Conservation (phyloP, 2,888 invertebrate species). For the Barypeithes pellucidus region DNA sequence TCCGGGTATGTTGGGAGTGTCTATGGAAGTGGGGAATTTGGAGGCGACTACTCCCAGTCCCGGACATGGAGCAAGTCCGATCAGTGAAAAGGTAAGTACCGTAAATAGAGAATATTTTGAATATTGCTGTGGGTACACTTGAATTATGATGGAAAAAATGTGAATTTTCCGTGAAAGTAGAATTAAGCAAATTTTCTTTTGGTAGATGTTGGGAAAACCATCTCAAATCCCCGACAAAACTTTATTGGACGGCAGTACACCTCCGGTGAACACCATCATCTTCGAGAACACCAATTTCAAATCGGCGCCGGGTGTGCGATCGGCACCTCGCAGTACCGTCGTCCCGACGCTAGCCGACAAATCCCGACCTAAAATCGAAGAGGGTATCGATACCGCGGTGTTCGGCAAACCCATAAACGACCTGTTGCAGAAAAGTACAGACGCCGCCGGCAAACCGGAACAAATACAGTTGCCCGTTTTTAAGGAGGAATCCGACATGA, state of each 20-base stretch:
- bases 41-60: conserved; percentile 67
- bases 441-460: conserved; percentile 65
- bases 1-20: conserved; percentile 63
- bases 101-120: neutral
- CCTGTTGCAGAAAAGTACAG: conserved; percentile 66
- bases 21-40: conserved; percentile 65
- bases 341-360: conserved; percentile 71
- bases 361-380: conserved; percentile 75
- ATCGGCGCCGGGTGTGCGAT: conserved; percentile 77
- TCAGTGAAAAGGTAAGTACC: conserved; percentile 63
- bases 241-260: conserved; percentile 82
- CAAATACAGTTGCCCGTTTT: conserved; percentile 80
- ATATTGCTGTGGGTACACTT: too few relatives aligned
- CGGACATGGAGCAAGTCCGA: conserved; percentile 73
- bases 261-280: conserved; percentile 90
- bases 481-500: conserved; percentile 90
- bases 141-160: neutral
- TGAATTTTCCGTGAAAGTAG: too few relatives aligned
- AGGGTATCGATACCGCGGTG: conserved; percentile 69
- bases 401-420: conserved; percentile 70
- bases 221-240: conserved; percentile 69
- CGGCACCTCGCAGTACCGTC: conserved; percentile 64
- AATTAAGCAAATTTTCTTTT: neutral
- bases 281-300: conserved; percentile 95
- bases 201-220: conserved; percentile 62